Base-by-base conservation (phyloP, 2,113 vertebrate genomes). In the Indicator maculatus region DNA sequence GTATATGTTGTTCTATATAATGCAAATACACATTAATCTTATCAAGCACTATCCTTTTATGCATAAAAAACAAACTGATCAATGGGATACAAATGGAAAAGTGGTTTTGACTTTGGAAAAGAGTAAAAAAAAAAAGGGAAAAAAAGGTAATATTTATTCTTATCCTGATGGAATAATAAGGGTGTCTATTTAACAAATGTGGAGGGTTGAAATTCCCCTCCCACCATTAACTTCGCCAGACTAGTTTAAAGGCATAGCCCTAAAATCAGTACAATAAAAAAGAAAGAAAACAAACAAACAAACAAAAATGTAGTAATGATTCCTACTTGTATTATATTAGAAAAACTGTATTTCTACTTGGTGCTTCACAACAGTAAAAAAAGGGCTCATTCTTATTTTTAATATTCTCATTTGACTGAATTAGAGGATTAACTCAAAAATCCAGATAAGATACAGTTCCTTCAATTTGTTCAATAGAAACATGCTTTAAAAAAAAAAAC, bases 381-480 rank as follows among this genome's bases (percentile, higher is more conserved):
- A 92, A 38, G 21, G 14, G 76, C 59, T 61, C 60, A 71, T 66
- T 72, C 24, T 55, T 87, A 82, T 69, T 87, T 91, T 89, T 84
- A 87, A 91, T 87, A 91, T 80, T 93, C 60, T 89, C 36, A 87
- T 94, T 93, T 92, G 31, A 53, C 36, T 92, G 87, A 93, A 84
- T 95, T 85, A 92, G 55, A 87, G 71, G 83, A 91, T 93, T 95
- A 95, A 80, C 60, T 87, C 38, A 70, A 92, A 84, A 90, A 83
- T 5, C 5, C 28, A 83, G 90, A 91, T 89, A 93, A 92, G 64
- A 96, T 84, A 93, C 8, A 87, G 50, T 36, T 81, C 36, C 26
- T 63, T 93, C 61, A 86, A 86, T 94, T 93, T 78, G 24, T 83
- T 94, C 65, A 80, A 87, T n/a, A 86, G 67, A 93, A 90, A 89